Base-by-base conservation (phyloP, 1,140 invertebrate genomes). In the Latrodectus geometricus region DNA sequence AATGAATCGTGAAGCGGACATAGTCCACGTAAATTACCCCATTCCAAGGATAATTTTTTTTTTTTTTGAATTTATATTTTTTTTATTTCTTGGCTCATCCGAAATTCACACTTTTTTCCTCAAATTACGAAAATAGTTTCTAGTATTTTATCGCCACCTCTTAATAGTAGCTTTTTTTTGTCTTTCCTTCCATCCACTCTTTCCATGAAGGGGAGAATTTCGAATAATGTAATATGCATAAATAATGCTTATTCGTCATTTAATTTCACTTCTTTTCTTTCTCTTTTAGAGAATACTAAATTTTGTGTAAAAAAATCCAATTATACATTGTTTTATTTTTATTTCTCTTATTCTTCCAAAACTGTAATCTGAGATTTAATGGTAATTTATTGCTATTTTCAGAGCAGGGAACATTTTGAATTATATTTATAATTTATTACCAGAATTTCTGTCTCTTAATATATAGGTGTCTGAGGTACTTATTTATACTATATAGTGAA, bases 1-100 rank as follows among this genome's bases (percentile, higher is more conserved):
- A 83, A 74, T 83, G 80, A 83, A 83, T 83, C 80, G 70, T 83
- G 70, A 83, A 83, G 54, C 69, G 80, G 69, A 83, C 80, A 73
- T 74, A 74, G 80, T 74, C 72, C 56, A 61, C 56, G 49, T 83
- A 83, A 83, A 83, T 83, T 83, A 83, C 80, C 80, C 80, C 48
- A 73, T 83, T 83, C 17, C 72, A 81, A n/a, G 23, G 21, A 23
- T 20, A n/a, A 7, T 23, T 81, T 81, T 81, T 81, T 56, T 81
- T 54, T 56, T 20, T 23, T 61, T 17, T 49, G 0, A 50, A n/a
- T 74, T 11, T n/a, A 14, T 49, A 17, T 35, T 35, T 74, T 74
- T 74, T 74, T 74, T 61, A 56, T 61, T 81, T 23, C n/a, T 81
- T 69, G 49, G 49, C 23, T 83, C 54, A 68, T 66, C 35, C 35